Evolutionary conservation across 2,888 invertebrate genomes (phyloP), one percentile per base, ranked within the genome.

Genomic region (Chaitophorus viminalis): DNA sequence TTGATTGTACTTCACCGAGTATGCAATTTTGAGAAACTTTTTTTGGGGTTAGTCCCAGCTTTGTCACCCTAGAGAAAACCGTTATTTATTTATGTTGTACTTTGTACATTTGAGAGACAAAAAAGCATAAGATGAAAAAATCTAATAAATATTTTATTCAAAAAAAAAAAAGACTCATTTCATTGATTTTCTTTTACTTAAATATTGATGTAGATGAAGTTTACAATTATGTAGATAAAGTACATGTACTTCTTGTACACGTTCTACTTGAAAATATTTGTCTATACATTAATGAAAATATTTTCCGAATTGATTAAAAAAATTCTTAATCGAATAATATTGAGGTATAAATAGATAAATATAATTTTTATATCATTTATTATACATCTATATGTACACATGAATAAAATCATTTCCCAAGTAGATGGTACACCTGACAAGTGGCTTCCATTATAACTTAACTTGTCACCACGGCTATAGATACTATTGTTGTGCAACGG

Each of bases 131-230:
- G 46, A 46, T 39, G 11, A 18, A 54, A 60, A 83, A 84, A 76
- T 76, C 39, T 68, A 84, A 76, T 84, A 84, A 84, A 76, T 76
- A 76, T 84, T 84, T 84, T 68, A 84, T 76, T 68, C 46, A n/a
- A 21, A 60, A 21, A 46, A 39, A n/a, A 18, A 14, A 83, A 74
- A 9, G 6, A 9, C 39, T 39, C 11, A 39, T 39, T 39, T 39
- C 11, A 39, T 39, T 3, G 3, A 39, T 39, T 36, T 52, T 33
- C 46, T 74, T 54, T 74, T 33, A 78, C 33, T 78, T 18, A 36
- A 65, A 65, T 79, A 79, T 65, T 33, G 79, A 79, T 65, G n/a
- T 14, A 65, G 36, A 60, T 65, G 17, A 79, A 36, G 36, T 31
- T 54, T 54, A 52, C 18, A 52, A 76, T 52, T 54, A n/a, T n/a